phyloP scores from a whole-genome alignment of 2,113 vertebrate species.

The Charadrius vociferus region DNA sequence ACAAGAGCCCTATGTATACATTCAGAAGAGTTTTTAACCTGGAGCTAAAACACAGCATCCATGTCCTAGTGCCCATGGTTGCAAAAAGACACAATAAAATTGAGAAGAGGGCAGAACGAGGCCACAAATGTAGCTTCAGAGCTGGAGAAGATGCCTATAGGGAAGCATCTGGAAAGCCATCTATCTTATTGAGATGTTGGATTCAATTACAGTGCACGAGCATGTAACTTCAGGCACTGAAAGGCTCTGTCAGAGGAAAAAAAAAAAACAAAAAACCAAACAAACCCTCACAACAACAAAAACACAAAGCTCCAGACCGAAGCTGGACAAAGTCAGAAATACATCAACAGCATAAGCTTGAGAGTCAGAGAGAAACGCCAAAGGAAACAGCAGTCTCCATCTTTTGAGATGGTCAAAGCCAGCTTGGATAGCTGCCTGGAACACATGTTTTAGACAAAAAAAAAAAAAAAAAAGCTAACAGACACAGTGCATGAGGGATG shows the following conservation, averaged over 20 bases:
- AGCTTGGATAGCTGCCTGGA: background rate
- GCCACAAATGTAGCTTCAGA: background rate
- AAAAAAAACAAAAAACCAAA: background rate
- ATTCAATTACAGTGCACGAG: background rate
- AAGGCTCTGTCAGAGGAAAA: background rate
- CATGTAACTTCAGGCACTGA: background rate
- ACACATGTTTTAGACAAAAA: background rate
- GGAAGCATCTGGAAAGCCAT: background rate
- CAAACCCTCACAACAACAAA: background rate
- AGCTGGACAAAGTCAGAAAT: background rate
- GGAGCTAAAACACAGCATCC: background rate
- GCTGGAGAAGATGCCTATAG: background rate
- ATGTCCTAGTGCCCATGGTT: background rate
- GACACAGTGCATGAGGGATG: background rate
- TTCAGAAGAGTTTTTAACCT: background rate
- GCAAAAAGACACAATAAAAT: background rate
- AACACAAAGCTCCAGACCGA: background rate
- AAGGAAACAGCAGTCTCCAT: background rate
- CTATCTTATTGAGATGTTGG: background rate
- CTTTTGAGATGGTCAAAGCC: background rate
- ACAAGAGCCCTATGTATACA: background rate
- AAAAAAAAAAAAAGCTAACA: background rate
- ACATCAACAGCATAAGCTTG: background rate
- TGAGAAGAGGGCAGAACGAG: background rate
- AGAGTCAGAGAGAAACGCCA: fast-evolving